Percentiles rank a stretch among this genome's conserved stretches.
phyloP scores from a whole-genome alignment of 2,113 vertebrate species.

The Numenius arquata region DNA sequence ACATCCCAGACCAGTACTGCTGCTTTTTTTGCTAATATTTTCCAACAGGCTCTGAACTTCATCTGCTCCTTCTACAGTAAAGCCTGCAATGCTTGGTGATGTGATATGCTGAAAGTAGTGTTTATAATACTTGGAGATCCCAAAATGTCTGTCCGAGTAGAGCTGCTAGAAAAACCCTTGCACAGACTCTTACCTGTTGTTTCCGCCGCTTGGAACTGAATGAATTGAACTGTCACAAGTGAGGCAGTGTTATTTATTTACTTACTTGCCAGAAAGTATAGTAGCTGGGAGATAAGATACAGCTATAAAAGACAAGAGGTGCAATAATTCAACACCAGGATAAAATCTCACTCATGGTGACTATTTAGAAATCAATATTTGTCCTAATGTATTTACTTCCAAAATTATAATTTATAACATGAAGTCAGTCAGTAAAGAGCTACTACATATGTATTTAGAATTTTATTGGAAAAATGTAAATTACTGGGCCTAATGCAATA shows the following conservation, averaged over 20 bases:
- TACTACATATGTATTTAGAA: conserved; percentile 22
- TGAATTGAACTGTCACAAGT: background rate
- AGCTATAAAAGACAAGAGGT: conserved; percentile 1
- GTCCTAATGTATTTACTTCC: background rate
- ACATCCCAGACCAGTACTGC: background rate
- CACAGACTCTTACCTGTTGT: background rate
- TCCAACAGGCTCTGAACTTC: background rate
- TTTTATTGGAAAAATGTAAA: conserved; percentile 51
- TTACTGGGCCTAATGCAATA: background rate
- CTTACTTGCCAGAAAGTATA: background rate
- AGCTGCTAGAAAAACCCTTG: background rate
- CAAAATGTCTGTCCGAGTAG: background rate
- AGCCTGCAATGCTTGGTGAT: background rate
- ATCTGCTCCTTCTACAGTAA: background rate
- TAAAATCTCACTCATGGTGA: background rate
- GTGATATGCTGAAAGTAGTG: background rate
- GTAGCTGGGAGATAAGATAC: conserved; percentile 4
- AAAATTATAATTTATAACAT: background rate
- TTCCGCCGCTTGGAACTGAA: background rate
- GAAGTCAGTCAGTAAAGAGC: background rate
- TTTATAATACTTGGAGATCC: background rate
- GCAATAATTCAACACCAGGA: background rate
- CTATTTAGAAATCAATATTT: conserved; percentile 31
- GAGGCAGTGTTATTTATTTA: background rate
- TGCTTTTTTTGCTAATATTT: background rate